These are phyloP conservation scores for Drosophila nebulosa DNA, from an alignment of 1,140 invertebrate genomes.

Conservation along the genomic window DNA sequence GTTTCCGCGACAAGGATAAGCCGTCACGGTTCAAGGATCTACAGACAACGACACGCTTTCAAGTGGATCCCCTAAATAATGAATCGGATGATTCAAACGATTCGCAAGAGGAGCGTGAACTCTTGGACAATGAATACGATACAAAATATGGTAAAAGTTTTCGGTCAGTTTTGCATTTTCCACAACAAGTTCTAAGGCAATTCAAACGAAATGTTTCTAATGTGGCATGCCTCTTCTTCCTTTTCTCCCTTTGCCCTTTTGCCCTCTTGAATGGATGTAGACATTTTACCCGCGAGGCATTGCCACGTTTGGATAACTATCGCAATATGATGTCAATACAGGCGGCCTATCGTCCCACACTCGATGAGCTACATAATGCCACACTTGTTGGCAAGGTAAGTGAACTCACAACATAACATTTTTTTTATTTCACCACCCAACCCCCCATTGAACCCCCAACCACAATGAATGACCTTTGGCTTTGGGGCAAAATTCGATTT, in stretches of 20 bases:
- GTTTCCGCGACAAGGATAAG: constrained; percentile 84
- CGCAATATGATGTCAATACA: constrained; percentile 95
- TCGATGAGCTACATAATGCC: constrained; percentile 95
- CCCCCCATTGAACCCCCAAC: no score
- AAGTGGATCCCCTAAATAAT: constrained; percentile 82
- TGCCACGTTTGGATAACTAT: constrained; percentile 96
- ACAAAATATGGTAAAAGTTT: constrained; percentile 91
- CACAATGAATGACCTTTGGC: neutral
- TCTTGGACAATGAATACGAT: constrained; percentile 84
- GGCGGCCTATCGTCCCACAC: constrained; percentile 92
- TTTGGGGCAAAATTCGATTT: neutral
- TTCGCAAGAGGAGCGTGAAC: constrained; percentile 83
- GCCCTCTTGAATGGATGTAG: constrained; percentile 83
- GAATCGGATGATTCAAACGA: constrained; percentile 81
- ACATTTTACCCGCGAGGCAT: constrained; percentile 94
- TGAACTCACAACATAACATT: no score
- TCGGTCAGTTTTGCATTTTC: constrained; percentile 81
- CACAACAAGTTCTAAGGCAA: neutral
- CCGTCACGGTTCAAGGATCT: constrained; percentile 83
- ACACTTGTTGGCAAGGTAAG: constrained; percentile 89
- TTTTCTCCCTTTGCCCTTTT: neutral
- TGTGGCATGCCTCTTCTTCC: neutral
- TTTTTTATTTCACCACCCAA: no score
- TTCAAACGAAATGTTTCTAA: neutral
- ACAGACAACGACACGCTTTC: constrained; percentile 83